These are phyloP conservation scores for Nephrotoma flavescens DNA, from an alignment of 2,888 invertebrate genomes.

Conservation along the genomic window DNA sequence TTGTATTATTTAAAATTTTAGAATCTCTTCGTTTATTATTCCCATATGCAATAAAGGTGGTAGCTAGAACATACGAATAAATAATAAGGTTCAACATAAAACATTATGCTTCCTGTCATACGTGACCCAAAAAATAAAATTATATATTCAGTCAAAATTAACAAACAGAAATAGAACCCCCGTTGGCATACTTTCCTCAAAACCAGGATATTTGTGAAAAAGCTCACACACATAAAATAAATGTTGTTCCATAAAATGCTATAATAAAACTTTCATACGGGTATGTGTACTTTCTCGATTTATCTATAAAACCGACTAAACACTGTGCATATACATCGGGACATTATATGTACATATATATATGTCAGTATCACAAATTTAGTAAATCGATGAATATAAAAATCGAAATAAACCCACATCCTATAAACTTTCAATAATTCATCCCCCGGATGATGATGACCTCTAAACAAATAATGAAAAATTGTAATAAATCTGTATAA, in stretches of 20 bases:
- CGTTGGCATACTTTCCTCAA: background rate
- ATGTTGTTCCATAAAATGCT: background rate
- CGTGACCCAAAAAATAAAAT: background rate
- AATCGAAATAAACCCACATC: background rate
- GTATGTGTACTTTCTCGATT: background rate
- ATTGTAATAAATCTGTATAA: background rate
- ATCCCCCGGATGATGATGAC: background rate
- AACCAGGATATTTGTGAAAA: background rate
- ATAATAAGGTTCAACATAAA: background rate
- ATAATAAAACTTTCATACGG: background rate
- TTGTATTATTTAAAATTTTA: too few relatives aligned
- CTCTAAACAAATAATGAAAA: background rate
- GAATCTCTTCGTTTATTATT: too few relatives aligned
- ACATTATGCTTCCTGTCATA: background rate
- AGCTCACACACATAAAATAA: background rate
- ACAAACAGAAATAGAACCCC: background rate
- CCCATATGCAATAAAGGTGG: too few relatives aligned
- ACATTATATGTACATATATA: background rate
- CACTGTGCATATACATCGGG: background rate
- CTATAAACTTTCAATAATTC: background rate
- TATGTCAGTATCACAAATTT: background rate
- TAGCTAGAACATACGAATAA: background rate
- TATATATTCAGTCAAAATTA: background rate
- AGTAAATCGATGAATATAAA: background rate
- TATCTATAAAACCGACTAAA: background rate